phyloP scores from a whole-genome alignment of 2,888 invertebrate genomes.

The Lapara coniferarum region DNA sequence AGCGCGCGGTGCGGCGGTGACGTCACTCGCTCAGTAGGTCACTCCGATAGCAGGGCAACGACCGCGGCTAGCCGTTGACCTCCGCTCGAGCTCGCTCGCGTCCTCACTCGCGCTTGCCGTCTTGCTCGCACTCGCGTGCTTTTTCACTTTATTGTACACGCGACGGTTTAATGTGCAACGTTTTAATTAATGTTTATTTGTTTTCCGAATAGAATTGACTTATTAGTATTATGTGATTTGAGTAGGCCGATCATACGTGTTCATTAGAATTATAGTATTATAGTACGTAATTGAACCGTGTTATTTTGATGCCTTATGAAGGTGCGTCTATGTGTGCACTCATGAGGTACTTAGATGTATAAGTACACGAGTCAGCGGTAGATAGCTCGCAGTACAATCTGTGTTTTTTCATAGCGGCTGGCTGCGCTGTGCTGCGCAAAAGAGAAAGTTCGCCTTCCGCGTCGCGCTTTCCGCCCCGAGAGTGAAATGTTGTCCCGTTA shows the following conservation, averaged over 20 bases:
- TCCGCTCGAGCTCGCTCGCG: constrained; percentile 79
- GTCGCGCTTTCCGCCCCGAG: constrained; percentile 80
- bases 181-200: constrained; percentile 60
- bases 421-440: constrained; percentile 64
- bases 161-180: constrained; percentile 59
- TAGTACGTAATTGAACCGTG: constrained; percentile 2
- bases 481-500: constrained; percentile 82
- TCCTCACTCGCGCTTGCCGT: constrained; percentile 69
- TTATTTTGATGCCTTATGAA: constrained; percentile 3
- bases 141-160: constrained; percentile 70
- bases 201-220: constrained; percentile 36
- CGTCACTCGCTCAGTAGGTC: constrained; percentile 85
- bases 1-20: constrained; percentile 68
- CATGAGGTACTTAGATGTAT: constrained; percentile 35
- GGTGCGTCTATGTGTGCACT: constrained; percentile 32
- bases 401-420: constrained; percentile 52
- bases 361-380: constrained; percentile 44
- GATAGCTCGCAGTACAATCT: constrained; percentile 52
- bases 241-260: constrained; percentile 26
- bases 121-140: constrained; percentile 66
- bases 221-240: constrained; percentile 19
- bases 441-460: constrained; percentile 82
- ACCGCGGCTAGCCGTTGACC: constrained; percentile 85
- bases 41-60: constrained; percentile 84
- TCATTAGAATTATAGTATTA: constrained; percentile 33